These are phyloP conservation scores for Agrotis segetum DNA, from an alignment of 2,888 invertebrate species.

Conservation along the genomic window DNA sequence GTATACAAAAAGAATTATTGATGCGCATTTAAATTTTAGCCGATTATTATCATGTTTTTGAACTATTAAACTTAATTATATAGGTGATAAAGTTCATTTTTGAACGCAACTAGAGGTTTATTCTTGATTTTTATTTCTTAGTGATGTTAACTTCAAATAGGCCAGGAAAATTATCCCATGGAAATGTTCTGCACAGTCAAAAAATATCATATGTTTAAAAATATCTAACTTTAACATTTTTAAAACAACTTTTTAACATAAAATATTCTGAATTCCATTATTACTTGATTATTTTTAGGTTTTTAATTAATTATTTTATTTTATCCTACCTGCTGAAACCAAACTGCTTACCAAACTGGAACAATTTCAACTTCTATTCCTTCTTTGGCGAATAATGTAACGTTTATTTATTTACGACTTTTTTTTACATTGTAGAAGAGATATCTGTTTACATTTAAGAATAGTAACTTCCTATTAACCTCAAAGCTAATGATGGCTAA, in stretches of 20 bases:
- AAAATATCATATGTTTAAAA: too few species aligned
- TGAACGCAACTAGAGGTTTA: neutral
- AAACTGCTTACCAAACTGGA: neutral
- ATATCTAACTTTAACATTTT: too few species aligned
- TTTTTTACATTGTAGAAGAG: neutral
- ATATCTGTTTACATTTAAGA: constrained; percentile 11
- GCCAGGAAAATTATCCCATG: too few species aligned
- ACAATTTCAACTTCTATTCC: neutral
- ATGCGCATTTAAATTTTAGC: too few species aligned
- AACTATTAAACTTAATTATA: fast-evolving
- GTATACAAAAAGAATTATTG: too few species aligned
- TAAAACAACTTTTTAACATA: neutral
- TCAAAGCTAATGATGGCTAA: too few species aligned
- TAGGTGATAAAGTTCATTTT: neutral
- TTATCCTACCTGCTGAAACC: neutral
- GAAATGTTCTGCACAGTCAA: too few species aligned
- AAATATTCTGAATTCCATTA: constrained; percentile 1
- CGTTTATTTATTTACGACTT: neutral
- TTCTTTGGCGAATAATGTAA: neutral
- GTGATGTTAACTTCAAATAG: too few species aligned
- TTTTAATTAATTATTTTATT: neutral
- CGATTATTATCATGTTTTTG: neutral
- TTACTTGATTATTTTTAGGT: neutral
- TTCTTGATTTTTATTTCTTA: too few species aligned
- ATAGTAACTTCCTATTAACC: neutral